Conservation (phyloP, 2,888 invertebrate genomes). For the Drosophila meridiana region DNA sequence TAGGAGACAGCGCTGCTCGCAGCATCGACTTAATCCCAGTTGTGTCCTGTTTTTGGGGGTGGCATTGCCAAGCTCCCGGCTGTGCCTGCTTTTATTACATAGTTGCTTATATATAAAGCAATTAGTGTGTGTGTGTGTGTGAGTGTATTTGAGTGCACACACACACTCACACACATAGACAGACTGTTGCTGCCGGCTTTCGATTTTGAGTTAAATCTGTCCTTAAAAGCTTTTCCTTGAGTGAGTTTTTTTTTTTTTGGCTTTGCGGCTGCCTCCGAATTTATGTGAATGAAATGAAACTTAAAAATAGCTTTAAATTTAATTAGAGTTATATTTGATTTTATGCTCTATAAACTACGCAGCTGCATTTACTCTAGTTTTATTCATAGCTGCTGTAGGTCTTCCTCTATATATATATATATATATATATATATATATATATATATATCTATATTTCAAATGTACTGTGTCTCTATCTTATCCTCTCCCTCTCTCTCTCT, state of each 20-base stretch:
- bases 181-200: slow-evolving; percentile 81
- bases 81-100: slow-evolving; percentile 61
- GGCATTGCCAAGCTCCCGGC: slow-evolving; percentile 53
- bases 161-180: slow-evolving; percentile 29
- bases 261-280: slow-evolving; percentile 19
- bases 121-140: background rate
- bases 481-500: background rate
- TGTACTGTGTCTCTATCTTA: background rate
- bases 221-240: slow-evolving; percentile 49
- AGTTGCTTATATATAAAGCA: slow-evolving; percentile 66
- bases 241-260: slow-evolving; percentile 33
- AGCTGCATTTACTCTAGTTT: background rate
- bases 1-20: slow-evolving; percentile 48
- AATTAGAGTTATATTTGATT: background rate
- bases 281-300: background rate
- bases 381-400: no score
- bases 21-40: slow-evolving; percentile 75
- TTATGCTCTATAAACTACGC: background rate
- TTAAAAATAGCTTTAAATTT: slow-evolving; percentile 11
- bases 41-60: slow-evolving; percentile 69
- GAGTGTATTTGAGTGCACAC: slow-evolving; percentile 2
- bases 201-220: slow-evolving; percentile 42
- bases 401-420: background rate
- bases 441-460: background rate
- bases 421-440: background rate